Base-by-base conservation (phyloP, 2,888 invertebrate genomes). In the Euzetes globulus region DNA sequence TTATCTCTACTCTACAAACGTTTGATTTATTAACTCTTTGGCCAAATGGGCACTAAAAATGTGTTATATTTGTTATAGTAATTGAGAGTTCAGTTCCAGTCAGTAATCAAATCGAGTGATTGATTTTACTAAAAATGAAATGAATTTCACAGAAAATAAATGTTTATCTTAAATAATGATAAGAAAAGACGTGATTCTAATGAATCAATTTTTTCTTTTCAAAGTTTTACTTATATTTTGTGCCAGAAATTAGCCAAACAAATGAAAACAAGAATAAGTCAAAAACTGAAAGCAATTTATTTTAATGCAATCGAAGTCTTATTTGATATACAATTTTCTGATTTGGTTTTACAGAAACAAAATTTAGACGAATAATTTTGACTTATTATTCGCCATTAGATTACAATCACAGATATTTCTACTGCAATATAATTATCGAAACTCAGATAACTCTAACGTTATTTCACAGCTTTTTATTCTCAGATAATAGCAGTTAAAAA, bases 321-420 rank as follows among this genome's bases (percentile, higher is more conserved):
- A 41, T 41, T 41, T 41, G 41, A 41, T 41, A 41, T 41, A 52
- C 52, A 52, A n/a, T n/a, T 52, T 25, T 19, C 13, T 19, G 19
- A 19, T 19, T 58, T 19, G 17, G 9, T 60, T 27, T 60, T n/a
- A 52, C 52, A 52, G 9, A 19, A 58, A 58, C 3, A 63, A 63
- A 17, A 33, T 7, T 33, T 63, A 9, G 33, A 29, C 63, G 19
- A 65, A 65, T 65, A 19, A 37, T 37, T 45, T 7, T 52, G 11
- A n/a, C 11, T n/a, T 19, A 17, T 27, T n/a, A 7, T 65, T 33
- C 19, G 17, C 15, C 2, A 27, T 25, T 70, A 41, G 37, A 70
- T 45, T 70, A 70, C 25, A 70, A 70, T 70, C 70, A 70, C 70
- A 70, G 70, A 47, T 47, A 47, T 70, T 5, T 58, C 13, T 41